Evolutionary conservation across 2,888 invertebrate species (phyloP), one percentile per base, ranked within the genome.

Genomic region (Peribatodes rhomboidaria): DNA sequence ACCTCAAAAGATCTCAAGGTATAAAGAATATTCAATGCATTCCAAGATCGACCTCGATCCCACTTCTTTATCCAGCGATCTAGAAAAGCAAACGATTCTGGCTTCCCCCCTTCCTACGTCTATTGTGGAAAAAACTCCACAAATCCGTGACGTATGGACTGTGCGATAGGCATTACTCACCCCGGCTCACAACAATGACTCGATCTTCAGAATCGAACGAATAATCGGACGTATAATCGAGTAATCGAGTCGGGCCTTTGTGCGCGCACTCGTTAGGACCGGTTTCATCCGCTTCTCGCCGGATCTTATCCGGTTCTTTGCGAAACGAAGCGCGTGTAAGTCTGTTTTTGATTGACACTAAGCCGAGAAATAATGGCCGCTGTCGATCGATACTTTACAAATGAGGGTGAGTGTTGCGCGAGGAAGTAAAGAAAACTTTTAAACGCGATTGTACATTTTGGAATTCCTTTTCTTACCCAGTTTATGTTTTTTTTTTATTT

Each of bases 291-390:
- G 75, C 73, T 74, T 79, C 78, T 75, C 73, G 73, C 67, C 71
- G 74, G 74, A 78, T 80, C 79, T 80, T 76, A 81, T 79, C 79
- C 76, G 73, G 73, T 79, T 76, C 79, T 79, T 77, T 77, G 75
- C 77, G 78, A 74, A 58, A 59, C 63, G 65, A 75, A 74, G 79
- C 79, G 80, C 78, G 78, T 78, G 77, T 81, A 77, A 81, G 79
- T 79, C 83, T 81, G 82, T 74, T 72, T 83, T 82, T 87, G 86
- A 87, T 86, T 86, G 87, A 87, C 87, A 86, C 82, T 87, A 84
- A 88, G 83, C 84, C 81, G 67, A 72, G 67, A 79, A 77, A 81
- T 83, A 86, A 85, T 77, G 81, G 83, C 62, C 71, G 66, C 63
- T 64, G 71, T 73, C 78, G 76, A 79, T 79, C 76, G 68, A 68